A percentile compares a stretch with the other conserved stretches of the same genome.
Evolutionary conservation across 2,113 vertebrate species (phyloP).

Genomic region (Ceuthmochares aereus): DNA sequence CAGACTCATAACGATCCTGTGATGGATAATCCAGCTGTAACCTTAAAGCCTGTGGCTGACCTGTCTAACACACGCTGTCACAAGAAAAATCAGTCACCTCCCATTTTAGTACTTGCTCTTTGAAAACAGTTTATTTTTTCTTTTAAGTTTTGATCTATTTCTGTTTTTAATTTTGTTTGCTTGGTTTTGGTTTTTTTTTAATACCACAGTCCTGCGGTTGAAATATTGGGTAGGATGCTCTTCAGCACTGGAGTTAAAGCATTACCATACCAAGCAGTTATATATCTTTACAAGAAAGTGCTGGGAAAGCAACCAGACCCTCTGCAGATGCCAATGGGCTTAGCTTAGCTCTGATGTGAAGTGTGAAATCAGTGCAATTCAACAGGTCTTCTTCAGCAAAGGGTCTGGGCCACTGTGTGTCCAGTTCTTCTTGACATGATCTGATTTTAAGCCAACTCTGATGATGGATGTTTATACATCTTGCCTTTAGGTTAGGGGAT

Average conservation of each 20-base stretch:
- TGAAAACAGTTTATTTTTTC: neutral
- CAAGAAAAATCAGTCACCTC: neutral
- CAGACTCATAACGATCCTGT: neutral
- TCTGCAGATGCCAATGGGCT: neutral
- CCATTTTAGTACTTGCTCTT: neutral
- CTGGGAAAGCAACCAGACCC: neutral
- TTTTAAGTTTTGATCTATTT: neutral
- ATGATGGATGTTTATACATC: conserved; percentile 32
- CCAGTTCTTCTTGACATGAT: neutral
- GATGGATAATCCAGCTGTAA: neutral
- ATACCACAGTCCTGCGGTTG: neutral
- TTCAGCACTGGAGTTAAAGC: neutral
- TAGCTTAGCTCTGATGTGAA: neutral
- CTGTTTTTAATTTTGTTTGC: no score
- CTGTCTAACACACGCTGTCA: neutral
- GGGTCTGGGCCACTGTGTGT: neutral
- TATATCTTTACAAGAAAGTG: neutral
- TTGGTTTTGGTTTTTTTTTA: neutral
- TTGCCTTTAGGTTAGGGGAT: neutral
- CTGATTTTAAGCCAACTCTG: conserved; percentile 10
- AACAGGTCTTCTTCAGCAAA: neutral
- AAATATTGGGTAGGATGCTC: neutral
- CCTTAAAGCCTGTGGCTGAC: neutral
- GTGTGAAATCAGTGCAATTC: neutral
- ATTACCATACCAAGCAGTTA: neutral